Evolutionary conservation across 1,140 invertebrate genomes (phyloP).

Genomic region (Drosophila tropicalis): DNA sequence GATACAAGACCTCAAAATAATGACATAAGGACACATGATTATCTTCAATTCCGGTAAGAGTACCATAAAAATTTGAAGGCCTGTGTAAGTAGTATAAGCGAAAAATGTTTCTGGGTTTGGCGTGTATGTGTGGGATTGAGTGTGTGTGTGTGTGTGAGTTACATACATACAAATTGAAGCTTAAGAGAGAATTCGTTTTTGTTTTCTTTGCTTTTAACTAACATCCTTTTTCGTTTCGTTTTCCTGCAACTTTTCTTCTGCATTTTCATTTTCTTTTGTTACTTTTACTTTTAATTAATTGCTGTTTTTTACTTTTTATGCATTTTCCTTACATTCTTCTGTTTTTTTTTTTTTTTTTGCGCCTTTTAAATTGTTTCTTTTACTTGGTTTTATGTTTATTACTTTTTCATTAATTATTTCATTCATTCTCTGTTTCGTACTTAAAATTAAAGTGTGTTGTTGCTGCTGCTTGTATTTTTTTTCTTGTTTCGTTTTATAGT

Average conservation of each 20-base stretch:
- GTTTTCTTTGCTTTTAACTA: constrained; percentile 61
- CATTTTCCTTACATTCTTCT: constrained; percentile 61
- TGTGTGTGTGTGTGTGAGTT: constrained; percentile 42
- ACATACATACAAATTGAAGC: constrained; percentile 77
- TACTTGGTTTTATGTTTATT: constrained; percentile 49
- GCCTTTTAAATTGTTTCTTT: constrained; percentile 52
- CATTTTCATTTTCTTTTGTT: constrained; percentile 3
- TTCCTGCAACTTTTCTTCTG: constrained; percentile 1
- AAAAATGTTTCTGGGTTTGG: constrained; percentile 22
- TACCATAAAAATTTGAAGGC: background rate
- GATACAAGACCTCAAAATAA: background rate
- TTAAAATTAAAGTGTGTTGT: constrained; percentile 74
- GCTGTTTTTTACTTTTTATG: constrained; percentile 44
- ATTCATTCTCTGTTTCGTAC: constrained; percentile 60
- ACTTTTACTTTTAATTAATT: constrained; percentile 61
- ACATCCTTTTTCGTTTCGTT: constrained; percentile 51
- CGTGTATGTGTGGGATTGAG: constrained; percentile 17
- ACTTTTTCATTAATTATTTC: constrained; percentile 49
- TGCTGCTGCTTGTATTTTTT: constrained; percentile 41
- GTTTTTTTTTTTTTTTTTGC: constrained; percentile 29
- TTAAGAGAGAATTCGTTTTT: constrained; percentile 68
- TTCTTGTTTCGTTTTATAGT: constrained; percentile 42
- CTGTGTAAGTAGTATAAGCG: constrained; percentile 11
- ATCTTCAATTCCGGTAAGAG: too few relatives aligned
- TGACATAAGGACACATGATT: background rate